Base-by-base conservation (phyloP, 2,888 invertebrate genomes). In the Melipona beecheii region DNA sequence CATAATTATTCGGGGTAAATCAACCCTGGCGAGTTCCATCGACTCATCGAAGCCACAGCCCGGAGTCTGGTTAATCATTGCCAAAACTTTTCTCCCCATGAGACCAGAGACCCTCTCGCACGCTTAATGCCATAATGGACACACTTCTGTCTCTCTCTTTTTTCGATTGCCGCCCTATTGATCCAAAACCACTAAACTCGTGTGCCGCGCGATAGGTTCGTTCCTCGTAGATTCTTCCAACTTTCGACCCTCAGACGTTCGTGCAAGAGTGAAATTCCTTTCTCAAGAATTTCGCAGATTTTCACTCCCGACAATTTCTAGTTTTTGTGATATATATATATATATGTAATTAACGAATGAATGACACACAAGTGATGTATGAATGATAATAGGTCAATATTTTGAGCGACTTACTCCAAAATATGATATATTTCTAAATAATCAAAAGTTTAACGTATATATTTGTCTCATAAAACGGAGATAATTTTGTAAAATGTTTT, bases 31-130 rank as follows among this genome's bases (percentile, higher is more conserved):
- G 68, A 81, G 74, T 80, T 84, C 82, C 78, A 87, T 89, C 85
- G 87, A 89, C 83, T 87, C 85, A 83, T 82, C 86, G 83, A 86
- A 83, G 76, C 78, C 76, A 75, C 77, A 58, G 79, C 76, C 86
- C 83, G 82, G 89, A 91, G 86, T 91, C 89, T 87, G 88, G 91
- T 93, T 93, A 93, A 93, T 93, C 93, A 93, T 92, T 92, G 90
- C 84, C 89, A 90, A 91, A 93, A 93, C 90, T 93, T 93, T 92
- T 89, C 79, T 87, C 89, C 93, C 91, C 92, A 70, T 43, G 92
- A 91, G 91, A 91, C 83, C 74, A 56, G 77, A 75, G 87, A 90
- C 91, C 91, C 92, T 91, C 89, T 83, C 75, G 75, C 84, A 69
- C 85, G 81, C 85, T 86, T 92, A 92, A 92, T 92, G 91, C 87